Base-by-base conservation (phyloP, 1,140 invertebrate species). In the Sminthurides bifidus region DNA sequence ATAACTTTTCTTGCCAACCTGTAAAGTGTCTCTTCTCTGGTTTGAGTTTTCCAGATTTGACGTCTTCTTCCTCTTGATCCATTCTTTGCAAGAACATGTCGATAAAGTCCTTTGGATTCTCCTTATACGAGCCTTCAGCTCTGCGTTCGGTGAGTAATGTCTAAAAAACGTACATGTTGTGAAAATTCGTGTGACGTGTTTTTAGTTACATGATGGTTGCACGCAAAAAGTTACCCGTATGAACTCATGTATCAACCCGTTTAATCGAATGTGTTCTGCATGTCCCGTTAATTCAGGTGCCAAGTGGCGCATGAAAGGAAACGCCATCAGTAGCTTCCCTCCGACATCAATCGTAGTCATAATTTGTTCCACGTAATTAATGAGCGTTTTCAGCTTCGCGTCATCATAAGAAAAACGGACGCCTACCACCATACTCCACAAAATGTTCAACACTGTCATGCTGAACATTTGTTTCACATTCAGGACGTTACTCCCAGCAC, bases 341-440 rank as follows among this genome's bases (percentile, higher is more conserved):
- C 45, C 48, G 3, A 41, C 52, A 23, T 29, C 10, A 1, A 59
- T 31, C n/a, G 30, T 12, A 30, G 33, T 55, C 58, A 56, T 60
- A 0, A 46, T n/a, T 23, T 51, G 30, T 0, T 37, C 26, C 37
- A 63, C 52, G n/a, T 10, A 19, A 2, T 19, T 38, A 1, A 63
- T 53, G 12, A 63, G 50, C 37, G 38, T 51, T 24, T 54, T 15
- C 5, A 67, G 46, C 19, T 53, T 24, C 0, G 57, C 61, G 52
- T 75, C 69, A 17, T 68, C 58, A 54, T 73, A 68, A 1, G 66
- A 66, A 51, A 74, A 79, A 64, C 80, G 69, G 62, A 75, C 79
- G 1, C 88, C 85, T 51, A 88, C 85, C 71, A 92, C 79, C 81
- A 92, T 87, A 49, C 75, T 79, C 84, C 88, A 92, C 0, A 93